These are phyloP conservation scores for Steinernema hermaphroditum DNA, from an alignment of 2,888 invertebrate species.

Conservation along the genomic window DNA sequence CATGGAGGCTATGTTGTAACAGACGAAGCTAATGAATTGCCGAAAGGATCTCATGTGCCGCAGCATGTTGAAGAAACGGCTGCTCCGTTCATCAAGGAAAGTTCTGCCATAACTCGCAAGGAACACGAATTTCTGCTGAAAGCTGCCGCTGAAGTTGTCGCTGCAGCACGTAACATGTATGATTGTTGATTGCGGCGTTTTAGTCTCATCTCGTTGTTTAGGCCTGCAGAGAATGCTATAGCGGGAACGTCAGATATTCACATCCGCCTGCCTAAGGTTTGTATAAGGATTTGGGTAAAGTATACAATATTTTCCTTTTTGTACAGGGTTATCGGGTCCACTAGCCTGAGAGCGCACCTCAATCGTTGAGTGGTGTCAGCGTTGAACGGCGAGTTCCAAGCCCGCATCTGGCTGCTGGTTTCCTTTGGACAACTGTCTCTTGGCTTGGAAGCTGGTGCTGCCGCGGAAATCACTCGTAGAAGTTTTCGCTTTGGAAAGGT, in stretches of 20 bases:
- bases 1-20: no score
- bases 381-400: constrained; percentile 77
- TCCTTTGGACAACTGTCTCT: constrained; percentile 91
- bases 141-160: no score
- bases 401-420: constrained; percentile 82
- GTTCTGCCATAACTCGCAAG: constrained; percentile 52
- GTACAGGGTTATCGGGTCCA: neutral
- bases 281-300: neutral
- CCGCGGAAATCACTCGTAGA: constrained; percentile 81
- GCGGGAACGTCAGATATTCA: neutral
- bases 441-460: constrained; percentile 87
- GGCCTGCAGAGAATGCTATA: constrained; percentile 33
- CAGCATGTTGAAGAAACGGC: no score
- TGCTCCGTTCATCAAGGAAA: constrained; percentile 13
- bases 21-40: constrained; percentile 47
- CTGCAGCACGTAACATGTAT: no score
- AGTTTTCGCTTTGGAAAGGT: constrained; percentile 71
- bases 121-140: constrained; percentile 58
- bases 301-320: neutral
- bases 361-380: constrained; percentile 30
- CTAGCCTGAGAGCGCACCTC: neutral
- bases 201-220: neutral
- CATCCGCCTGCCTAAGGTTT: constrained; percentile 32
- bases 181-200: no score
- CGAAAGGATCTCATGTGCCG: constrained; percentile 52